Evolutionary conservation across 2,888 invertebrate genomes (phyloP).

Genomic region (Hoplodrina ambigua): DNA sequence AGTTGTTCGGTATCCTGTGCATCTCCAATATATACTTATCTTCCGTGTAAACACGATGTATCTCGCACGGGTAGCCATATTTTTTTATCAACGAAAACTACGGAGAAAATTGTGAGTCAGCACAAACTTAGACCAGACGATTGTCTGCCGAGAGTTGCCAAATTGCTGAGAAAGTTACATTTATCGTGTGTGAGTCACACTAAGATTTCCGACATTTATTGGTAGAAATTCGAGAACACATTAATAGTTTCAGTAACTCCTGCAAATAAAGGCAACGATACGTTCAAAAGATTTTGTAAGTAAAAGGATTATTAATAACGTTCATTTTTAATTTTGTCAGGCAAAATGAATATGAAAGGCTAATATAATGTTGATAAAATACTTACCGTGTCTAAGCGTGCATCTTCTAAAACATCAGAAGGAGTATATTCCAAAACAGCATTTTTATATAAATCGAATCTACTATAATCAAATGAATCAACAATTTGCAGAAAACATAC

Average conservation of each 20-base stretch:
- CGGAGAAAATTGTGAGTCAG: constrained; percentile 37
- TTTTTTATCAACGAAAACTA: constrained; percentile 83
- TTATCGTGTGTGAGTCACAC: constrained; percentile 15
- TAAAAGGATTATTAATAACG: neutral
- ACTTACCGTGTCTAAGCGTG: constrained; percentile 83
- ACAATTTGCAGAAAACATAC: constrained; percentile 33
- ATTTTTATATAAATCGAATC: constrained; percentile 20
- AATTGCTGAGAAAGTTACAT: constrained; percentile 19
- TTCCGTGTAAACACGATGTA: constrained; percentile 93
- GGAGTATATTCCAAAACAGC: constrained; percentile 64
- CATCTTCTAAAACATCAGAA: constrained; percentile 78
- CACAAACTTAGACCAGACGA: constrained; percentile 11
- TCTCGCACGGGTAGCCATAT: constrained; percentile 93
- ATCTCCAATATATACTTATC: constrained; percentile 95
- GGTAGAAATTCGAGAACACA: neutral
- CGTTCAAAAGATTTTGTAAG: too few species aligned
- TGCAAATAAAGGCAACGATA: neutral
- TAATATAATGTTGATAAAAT: constrained; percentile 14
- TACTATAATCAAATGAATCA: constrained; percentile 36
- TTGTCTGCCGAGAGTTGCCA: constrained; percentile 15
- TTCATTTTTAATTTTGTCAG: neutral
- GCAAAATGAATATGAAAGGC: neutral
- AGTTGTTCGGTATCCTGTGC: constrained; percentile 94
- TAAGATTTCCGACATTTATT: neutral
- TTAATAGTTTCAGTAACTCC: neutral